Percentiles rank a stretch among this genome's conserved stretches.
Conservation (phyloP, 2,888 invertebrate species). For the Blera fallax region DNA sequence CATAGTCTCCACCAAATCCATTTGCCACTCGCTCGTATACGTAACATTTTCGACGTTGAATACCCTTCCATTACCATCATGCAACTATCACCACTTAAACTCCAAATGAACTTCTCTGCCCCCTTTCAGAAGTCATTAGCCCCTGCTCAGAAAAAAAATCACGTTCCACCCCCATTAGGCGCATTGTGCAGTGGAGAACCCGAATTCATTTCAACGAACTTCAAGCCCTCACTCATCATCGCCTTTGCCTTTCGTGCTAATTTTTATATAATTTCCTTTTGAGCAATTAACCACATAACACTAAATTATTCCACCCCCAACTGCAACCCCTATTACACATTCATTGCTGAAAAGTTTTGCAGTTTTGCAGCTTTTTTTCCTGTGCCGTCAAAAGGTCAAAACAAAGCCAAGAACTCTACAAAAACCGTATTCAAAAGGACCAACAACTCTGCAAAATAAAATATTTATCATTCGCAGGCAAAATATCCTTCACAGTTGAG, state of each 20-base stretch:
- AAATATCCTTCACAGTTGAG: constrained; percentile 39
- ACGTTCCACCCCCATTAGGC: constrained; percentile 40
- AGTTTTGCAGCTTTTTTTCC: too few species aligned
- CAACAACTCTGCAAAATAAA: constrained; percentile 46
- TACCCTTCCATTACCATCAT: constrained; percentile 23
- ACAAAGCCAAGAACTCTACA: neutral
- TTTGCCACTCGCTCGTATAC: constrained; percentile 15
- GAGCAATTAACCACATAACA: constrained; percentile 59
- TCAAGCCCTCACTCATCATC: constrained; percentile 40
- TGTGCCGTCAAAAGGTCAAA: neutral
- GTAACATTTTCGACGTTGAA: constrained; percentile 17
- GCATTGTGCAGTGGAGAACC: neutral
- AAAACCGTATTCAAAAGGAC: constrained; percentile 5
- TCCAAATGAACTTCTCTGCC: constrained; percentile 21
- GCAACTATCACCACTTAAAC: constrained; percentile 15
- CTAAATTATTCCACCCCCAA: constrained; percentile 59
- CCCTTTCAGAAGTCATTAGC: constrained; percentile 52
- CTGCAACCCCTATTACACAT: constrained; percentile 58
- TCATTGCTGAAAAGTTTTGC: constrained; percentile 61
- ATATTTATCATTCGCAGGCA: constrained; percentile 53
- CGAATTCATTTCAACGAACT: constrained; percentile 31
- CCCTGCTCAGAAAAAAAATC: constrained; percentile 13
- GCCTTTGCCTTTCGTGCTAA: constrained; percentile 38
- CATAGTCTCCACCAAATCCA: too few species aligned
- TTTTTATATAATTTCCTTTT: constrained; percentile 61